Conservation (phyloP, 2,113 vertebrate genomes). For the Onychorhynchus coronatus region DNA sequence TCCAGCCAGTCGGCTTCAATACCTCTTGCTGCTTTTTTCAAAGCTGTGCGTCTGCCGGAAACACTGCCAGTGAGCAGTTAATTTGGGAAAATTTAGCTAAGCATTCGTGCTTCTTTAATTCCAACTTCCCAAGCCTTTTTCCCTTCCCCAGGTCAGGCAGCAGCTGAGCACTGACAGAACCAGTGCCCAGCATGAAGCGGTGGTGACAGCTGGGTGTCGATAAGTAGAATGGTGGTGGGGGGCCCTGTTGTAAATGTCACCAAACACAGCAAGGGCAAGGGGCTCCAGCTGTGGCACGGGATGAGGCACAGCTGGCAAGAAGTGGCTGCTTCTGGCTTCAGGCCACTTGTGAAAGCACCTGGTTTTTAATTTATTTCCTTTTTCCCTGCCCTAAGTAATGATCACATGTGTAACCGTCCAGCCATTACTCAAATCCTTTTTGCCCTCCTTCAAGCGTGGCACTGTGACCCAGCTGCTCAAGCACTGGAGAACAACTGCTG, state of each 20-base stretch:
- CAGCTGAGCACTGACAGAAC: not conserved
- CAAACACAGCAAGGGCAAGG: rapidly evolving
- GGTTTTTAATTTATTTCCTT: not conserved
- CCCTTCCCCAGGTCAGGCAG: not conserved
- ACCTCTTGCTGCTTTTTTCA: not conserved
- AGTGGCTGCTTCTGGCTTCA: not conserved
- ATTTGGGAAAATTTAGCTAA: not conserved
- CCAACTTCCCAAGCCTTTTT: not conserved
- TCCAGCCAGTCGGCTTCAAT: not conserved
- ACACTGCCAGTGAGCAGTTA: not conserved
- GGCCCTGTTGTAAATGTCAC: not conserved
- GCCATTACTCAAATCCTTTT: not conserved
- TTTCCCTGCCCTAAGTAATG: not conserved
- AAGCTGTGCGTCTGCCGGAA: not conserved
- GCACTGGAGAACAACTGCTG: not conserved
- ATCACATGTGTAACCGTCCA: not conserved
- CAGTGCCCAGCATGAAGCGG: not conserved
- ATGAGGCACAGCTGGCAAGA: not conserved
- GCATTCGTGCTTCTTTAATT: rapidly evolving
- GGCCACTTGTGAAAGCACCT: not conserved
- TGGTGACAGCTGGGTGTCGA: not conserved
- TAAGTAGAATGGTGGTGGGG: not conserved
- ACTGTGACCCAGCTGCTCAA: not conserved
- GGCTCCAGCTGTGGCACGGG: not conserved
- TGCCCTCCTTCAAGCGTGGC: not conserved